These are phyloP conservation scores for Propithecus coquereli DNA, from an alignment of 2,113 vertebrate species.

Conservation along the genomic window DNA sequence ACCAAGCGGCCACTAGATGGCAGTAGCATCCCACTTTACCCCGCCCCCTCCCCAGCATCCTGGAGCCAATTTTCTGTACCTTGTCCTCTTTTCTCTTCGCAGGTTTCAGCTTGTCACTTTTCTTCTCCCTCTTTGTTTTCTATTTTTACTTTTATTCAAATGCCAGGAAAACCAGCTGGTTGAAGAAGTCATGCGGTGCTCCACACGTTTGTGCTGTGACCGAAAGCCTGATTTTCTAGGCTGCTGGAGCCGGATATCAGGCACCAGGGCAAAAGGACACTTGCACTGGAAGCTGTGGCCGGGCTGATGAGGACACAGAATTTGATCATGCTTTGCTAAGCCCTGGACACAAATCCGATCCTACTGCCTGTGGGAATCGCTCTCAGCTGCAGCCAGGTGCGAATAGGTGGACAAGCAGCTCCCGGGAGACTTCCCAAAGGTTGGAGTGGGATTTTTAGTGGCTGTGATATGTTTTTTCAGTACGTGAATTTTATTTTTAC, in stretches of 20 bases:
- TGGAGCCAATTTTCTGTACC: not conserved
- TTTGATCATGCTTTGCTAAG: not conserved
- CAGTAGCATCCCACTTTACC: constrained; percentile 65
- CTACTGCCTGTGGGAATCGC: accelerated
- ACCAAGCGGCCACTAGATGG: constrained; percentile 76
- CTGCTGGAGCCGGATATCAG: not conserved
- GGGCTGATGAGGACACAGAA: accelerated
- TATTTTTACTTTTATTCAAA: constrained; percentile 50
- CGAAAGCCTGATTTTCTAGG: not conserved
- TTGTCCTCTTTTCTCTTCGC: not conserved
- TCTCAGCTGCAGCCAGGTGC: not conserved
- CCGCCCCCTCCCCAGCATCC: not conserved
- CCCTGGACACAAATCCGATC: not conserved
- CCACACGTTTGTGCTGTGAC: not conserved
- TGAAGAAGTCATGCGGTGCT: not conserved
- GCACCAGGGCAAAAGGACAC: not conserved
- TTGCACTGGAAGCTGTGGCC: not conserved
- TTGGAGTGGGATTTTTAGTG: not conserved
- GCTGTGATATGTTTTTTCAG: not conserved
- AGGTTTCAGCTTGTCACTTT: not conserved
- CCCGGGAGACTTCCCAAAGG: not conserved
- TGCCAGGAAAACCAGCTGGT: not conserved
- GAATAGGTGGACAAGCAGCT: not conserved
- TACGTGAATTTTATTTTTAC: not conserved
- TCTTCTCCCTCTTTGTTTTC: not conserved